A percentile compares a stretch with the other conserved stretches of the same genome.
Conservation (phyloP, 2,113 vertebrate genomes). For the Mobula hypostoma region DNA sequence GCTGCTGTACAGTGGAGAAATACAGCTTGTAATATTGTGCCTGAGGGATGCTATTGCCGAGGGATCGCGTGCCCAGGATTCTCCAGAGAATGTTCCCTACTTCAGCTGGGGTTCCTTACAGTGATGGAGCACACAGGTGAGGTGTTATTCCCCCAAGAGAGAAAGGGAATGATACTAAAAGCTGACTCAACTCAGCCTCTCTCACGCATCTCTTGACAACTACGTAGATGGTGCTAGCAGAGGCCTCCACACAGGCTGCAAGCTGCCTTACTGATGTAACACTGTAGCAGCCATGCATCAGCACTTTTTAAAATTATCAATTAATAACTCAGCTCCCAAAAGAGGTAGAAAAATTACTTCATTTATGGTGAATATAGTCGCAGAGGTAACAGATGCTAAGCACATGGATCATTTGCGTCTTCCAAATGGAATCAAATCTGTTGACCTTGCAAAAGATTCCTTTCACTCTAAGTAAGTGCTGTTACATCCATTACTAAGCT, state of each 20-base stretch:
- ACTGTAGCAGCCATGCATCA: neutral
- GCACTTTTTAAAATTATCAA: neutral
- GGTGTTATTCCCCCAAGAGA: neutral
- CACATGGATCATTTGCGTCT: constrained; percentile 2
- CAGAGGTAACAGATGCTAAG: constrained; percentile 10
- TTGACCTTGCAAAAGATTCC: constrained; percentile 27
- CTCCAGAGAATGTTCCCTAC: neutral
- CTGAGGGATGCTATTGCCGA: neutral
- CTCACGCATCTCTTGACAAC: constrained; percentile 19
- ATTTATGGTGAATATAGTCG: neutral
- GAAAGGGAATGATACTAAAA: neutral
- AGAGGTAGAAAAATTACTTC: neutral
- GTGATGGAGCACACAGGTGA: neutral
- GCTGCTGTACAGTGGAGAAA: constrained; percentile 2
- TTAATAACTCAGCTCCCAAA: neutral
- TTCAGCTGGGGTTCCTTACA: neutral
- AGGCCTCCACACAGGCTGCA: neutral
- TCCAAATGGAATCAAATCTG: constrained; percentile 11
- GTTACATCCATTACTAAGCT: constrained; percentile 33
- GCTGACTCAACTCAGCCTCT: neutral
- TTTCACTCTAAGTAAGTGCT: constrained; percentile 23
- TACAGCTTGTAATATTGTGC: neutral
- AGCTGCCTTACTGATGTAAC: neutral
- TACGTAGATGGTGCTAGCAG: neutral
- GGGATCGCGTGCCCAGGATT: neutral